Evolutionary conservation across 2,888 invertebrate genomes (phyloP).

Genomic region (Tetragonula carbonaria): DNA sequence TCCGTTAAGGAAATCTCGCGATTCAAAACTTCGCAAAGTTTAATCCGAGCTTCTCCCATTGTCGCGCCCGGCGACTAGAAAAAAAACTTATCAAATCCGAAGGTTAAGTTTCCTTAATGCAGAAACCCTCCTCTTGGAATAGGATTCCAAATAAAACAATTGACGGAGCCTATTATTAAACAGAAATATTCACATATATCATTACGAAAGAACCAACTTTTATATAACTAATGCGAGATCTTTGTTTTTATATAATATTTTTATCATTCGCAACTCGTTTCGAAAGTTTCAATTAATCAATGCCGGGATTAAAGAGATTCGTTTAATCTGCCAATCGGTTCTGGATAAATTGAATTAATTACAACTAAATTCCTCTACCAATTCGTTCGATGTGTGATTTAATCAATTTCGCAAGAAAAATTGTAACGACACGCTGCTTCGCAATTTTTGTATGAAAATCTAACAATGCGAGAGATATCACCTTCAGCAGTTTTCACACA

Average conservation of each 20-base stretch:
- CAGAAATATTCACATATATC: background rate
- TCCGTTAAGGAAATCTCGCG: background rate
- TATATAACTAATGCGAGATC: background rate
- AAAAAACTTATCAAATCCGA: background rate
- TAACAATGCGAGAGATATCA: too few species aligned
- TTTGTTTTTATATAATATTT: background rate
- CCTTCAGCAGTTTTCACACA: background rate
- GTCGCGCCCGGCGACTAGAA: background rate
- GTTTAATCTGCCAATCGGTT: too few species aligned
- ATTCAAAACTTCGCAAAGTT: slow-evolving; percentile 2
- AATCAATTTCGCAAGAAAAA: too few species aligned
- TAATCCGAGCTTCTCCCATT: background rate
- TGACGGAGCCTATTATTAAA: background rate
- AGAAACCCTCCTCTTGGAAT: background rate
- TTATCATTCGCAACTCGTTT: background rate
- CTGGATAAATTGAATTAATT: too few species aligned
- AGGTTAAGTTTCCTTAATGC: background rate
- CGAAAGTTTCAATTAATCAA: too few species aligned
- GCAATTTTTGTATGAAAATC: too few species aligned
- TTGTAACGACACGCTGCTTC: too few species aligned
- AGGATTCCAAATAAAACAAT: background rate
- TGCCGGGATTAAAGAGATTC: too few species aligned
- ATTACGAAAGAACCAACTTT: background rate
- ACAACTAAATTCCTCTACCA: too few species aligned
- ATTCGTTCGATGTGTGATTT: too few species aligned